Conservation (phyloP, 2,888 invertebrate species). For the Thereva unica region DNA sequence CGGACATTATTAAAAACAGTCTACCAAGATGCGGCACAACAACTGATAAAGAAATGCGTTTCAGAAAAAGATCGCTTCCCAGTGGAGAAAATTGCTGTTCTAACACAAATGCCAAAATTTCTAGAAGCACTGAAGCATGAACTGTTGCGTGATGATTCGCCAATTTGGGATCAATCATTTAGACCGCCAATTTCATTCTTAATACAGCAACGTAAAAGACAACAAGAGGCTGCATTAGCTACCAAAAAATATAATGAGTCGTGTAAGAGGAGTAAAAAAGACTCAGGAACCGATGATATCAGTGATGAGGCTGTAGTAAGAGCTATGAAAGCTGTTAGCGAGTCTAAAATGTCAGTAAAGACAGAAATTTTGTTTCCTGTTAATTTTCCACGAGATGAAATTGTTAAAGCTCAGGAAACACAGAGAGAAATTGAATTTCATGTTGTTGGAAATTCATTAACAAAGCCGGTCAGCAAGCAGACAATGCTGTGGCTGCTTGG, state of each 20-base stretch:
- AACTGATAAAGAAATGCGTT: conserved; percentile 89
- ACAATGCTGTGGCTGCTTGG: conserved; percentile 85
- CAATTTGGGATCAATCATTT: conserved; percentile 93
- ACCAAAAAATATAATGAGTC: conserved; percentile 50
- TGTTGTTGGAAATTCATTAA: conserved; percentile 90
- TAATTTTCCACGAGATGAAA: conserved; percentile 86
- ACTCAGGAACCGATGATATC: conserved; percentile 67
- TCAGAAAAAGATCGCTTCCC: conserved; percentile 88
- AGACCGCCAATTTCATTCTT: conserved; percentile 60
- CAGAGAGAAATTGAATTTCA: conserved; percentile 90
- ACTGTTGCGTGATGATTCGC: conserved; percentile 81
- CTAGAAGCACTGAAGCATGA: conserved; percentile 86
- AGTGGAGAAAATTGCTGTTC: conserved; percentile 76
- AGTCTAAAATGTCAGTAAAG: conserved; percentile 70
- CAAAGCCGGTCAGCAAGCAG: conserved; percentile 82
- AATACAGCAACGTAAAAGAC: conserved; percentile 55
- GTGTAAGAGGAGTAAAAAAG: conserved; percentile 45
- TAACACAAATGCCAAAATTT: conserved; percentile 92
- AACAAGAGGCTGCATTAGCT: conserved; percentile 49
- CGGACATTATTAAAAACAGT: conserved; percentile 83
- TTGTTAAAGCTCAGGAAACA: conserved; percentile 87
- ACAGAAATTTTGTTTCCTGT: conserved; percentile 70
- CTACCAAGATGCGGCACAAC: conserved; percentile 78
- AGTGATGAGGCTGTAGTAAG: conserved; percentile 78
- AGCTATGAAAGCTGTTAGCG: conserved; percentile 80